Conservation (phyloP, 2,113 vertebrate species). For the Rhinoptilus africanus region DNA sequence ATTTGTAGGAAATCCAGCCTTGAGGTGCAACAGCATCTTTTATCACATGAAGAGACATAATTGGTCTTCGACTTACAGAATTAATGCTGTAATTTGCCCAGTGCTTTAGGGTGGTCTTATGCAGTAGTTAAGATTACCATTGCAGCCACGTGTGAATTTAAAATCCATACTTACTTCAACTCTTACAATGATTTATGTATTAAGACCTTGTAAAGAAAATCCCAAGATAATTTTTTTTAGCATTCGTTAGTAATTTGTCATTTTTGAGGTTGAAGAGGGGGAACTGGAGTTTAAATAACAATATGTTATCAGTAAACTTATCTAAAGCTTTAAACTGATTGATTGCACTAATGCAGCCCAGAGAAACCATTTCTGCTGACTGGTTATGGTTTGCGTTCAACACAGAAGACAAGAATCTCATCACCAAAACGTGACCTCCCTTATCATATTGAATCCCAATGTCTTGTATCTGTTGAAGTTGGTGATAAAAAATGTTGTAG, state of each 20-base stretch:
- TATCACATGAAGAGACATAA: background rate
- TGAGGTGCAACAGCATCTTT: background rate
- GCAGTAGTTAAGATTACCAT: background rate
- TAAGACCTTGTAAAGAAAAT: background rate
- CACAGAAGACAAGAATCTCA: background rate
- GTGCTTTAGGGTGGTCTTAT: background rate
- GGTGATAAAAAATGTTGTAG: background rate
- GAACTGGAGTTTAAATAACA: background rate
- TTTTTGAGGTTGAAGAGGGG: background rate
- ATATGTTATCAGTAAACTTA: background rate
- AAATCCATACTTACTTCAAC: background rate
- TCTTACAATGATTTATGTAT: background rate
- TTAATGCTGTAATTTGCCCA: background rate
- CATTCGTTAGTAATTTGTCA: background rate
- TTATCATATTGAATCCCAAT: background rate
- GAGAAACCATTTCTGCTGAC: background rate
- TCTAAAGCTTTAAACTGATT: background rate
- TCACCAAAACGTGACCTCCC: background rate
- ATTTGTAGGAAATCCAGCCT: background rate
- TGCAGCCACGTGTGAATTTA: background rate
- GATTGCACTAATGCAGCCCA: background rate
- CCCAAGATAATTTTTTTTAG: background rate
- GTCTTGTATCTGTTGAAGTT: background rate
- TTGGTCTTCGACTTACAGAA: rapidly evolving
- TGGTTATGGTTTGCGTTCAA: background rate